Conservation (phyloP, 2,797 vertebrate species). For the Toxotes lorentzi region DNA sequence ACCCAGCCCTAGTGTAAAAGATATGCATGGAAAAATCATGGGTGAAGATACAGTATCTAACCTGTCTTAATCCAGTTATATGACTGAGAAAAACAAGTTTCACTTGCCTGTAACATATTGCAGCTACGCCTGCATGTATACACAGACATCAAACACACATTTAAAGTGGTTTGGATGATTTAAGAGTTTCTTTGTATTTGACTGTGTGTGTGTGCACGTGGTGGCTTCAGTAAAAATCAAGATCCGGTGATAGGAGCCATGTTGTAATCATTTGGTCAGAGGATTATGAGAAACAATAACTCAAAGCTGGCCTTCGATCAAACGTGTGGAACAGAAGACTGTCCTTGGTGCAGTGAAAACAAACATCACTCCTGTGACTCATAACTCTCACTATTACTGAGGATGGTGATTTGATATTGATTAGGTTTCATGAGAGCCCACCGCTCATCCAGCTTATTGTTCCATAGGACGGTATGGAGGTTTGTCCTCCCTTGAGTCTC, state of each 20-base stretch:
- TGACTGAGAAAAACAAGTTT: slow-evolving; percentile 27
- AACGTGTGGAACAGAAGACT: slow-evolving; percentile 60
- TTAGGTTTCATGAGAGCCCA: slow-evolving; percentile 81
- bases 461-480: slow-evolving; percentile 65
- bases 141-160: slow-evolving; percentile 20
- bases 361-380: slow-evolving; percentile 79
- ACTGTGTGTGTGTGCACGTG: background rate
- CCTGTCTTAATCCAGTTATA: slow-evolving; percentile 1
- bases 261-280: slow-evolving; percentile 69
- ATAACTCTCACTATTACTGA: slow-evolving; percentile 81
- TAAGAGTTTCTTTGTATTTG: slow-evolving; percentile 4
- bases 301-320: slow-evolving; percentile 76
- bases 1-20: background rate
- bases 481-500: slow-evolving; percentile 73
- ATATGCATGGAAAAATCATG: background rate
- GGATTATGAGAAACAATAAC: slow-evolving; percentile 84
- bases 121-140: slow-evolving; percentile 3
- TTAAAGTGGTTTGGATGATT: slow-evolving; percentile 27
- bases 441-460: slow-evolving; percentile 80
- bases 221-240: slow-evolving; percentile 44
- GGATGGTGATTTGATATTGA: slow-evolving; percentile 86
- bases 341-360: slow-evolving; percentile 78
- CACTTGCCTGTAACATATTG: background rate
- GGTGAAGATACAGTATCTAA: background rate
- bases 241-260: slow-evolving; percentile 52